These are phyloP conservation scores for Marcusenius ussheri DNA, from an alignment of 2,113 vertebrate species.

Conservation along the genomic window DNA sequence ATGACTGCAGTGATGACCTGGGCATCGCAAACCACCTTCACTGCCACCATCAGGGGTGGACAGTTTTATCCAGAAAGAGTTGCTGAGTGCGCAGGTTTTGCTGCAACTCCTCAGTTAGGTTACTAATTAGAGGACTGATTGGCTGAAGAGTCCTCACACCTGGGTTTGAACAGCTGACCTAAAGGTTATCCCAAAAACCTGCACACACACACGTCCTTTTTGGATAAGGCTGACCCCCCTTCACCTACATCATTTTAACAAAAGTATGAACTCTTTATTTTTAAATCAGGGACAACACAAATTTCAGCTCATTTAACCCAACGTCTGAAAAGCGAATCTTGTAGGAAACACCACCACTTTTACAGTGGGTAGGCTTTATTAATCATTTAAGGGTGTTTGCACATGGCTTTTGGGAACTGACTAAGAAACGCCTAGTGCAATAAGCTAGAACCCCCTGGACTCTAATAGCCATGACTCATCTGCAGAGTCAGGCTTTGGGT, in stretches of 20 bases:
- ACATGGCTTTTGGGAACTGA: neutral
- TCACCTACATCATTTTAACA: neutral
- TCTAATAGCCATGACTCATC: neutral
- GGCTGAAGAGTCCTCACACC: neutral
- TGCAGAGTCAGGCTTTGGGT: neutral
- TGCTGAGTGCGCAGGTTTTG: neutral
- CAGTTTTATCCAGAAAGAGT: neutral
- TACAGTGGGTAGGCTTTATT: neutral
- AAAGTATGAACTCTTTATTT: neutral
- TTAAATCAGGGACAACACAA: neutral
- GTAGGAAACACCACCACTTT: neutral
- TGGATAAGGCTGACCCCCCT: neutral
- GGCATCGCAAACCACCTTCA: neutral
- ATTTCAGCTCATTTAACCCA: neutral
- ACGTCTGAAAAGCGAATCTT: neutral
- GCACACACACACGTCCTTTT: neutral
- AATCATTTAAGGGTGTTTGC: neutral
- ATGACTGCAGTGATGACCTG: neutral
- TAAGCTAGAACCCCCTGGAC: neutral
- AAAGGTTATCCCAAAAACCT: neutral
- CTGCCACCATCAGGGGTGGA: neutral
- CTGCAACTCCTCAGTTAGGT: neutral
- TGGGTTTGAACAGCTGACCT: neutral
- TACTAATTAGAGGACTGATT: neutral
- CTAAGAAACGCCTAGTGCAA: neutral